A percentile compares a stretch with the other conserved stretches of the same genome.
Conservation (phyloP, 2,888 invertebrate species). For the Rhorus exstirpatorius region DNA sequence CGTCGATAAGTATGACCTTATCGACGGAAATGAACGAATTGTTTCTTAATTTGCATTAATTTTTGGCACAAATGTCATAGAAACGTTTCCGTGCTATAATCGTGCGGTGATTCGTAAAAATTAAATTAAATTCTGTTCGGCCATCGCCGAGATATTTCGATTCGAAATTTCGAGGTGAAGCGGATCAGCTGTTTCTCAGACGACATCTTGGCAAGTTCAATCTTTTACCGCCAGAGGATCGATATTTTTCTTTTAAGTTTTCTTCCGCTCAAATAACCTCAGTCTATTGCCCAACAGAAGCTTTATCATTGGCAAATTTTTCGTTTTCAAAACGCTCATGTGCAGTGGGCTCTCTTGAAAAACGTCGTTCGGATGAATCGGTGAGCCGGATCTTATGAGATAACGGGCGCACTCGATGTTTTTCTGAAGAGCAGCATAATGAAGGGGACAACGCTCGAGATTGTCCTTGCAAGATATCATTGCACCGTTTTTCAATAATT, state of each 20-base stretch:
- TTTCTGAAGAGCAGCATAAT: conserved; percentile 68
- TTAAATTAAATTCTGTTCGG: no score
- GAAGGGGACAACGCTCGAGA: conserved; percentile 68
- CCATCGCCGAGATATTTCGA: no score
- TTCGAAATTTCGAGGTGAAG: no score
- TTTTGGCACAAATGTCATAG: no score
- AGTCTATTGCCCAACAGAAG: conserved; percentile 55
- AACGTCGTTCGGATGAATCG: conserved; percentile 66
- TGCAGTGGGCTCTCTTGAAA: conserved; percentile 70
- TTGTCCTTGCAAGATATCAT: conserved; percentile 58
- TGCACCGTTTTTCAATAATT: conserved; percentile 65
- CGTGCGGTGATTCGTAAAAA: no score
- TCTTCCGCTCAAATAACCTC: conserved; percentile 26
- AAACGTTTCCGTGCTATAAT: no score
- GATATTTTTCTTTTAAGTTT: no score
- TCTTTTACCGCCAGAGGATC: neutral
- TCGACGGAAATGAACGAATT: no score
- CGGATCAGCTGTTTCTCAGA: no score
- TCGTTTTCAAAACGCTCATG: conserved; percentile 68
- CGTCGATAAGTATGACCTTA: no score
- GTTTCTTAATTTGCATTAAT: no score
- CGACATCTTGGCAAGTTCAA: no score
- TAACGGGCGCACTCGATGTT: conserved; percentile 60
- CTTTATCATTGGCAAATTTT: conserved; percentile 66
- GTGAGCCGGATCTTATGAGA: conserved; percentile 64